phyloP scores from a whole-genome alignment of 2,797 vertebrate genomes.

The Mus caroli region DNA sequence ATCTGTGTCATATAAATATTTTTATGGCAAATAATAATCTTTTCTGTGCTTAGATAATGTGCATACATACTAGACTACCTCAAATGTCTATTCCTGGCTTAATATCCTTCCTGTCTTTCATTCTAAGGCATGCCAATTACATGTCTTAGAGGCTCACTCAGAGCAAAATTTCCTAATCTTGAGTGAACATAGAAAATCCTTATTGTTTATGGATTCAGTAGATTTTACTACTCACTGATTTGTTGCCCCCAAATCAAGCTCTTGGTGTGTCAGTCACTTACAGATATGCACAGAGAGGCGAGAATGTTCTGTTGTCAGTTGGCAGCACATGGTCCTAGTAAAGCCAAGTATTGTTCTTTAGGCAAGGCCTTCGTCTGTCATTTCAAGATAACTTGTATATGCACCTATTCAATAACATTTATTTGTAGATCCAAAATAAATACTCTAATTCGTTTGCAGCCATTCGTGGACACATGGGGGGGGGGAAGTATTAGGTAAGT shows the following conservation, averaged over 20 bases:
- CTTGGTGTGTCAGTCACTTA: not conserved
- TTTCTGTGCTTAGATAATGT: not conserved
- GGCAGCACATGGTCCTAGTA: not conserved
- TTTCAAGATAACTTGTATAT: not conserved
- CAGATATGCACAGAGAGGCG: not conserved
- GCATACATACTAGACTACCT: constrained; percentile 18
- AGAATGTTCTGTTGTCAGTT: not conserved
- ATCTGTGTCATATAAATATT: not conserved
- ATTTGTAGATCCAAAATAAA: not conserved
- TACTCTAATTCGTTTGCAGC: not conserved
- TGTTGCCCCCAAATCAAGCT: not conserved
- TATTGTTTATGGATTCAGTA: not conserved
- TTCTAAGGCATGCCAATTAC: not conserved
- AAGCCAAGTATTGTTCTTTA: not conserved
- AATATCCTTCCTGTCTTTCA: constrained; percentile 23
- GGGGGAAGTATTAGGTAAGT: not conserved
- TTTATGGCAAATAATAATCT: not conserved
- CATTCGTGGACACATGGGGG: not conserved
- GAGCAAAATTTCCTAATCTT: constrained; percentile 55
- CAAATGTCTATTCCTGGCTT: constrained; percentile 31
- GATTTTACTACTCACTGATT: not conserved
- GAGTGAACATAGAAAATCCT: constrained; percentile 22
- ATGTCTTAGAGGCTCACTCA: not conserved
- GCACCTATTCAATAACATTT: not conserved
- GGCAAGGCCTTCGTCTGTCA: not conserved